A percentile compares a stretch with the other conserved stretches of the same genome.
Conservation (phyloP, 2,113 vertebrate genomes). For the Sinocyclocheilus anophthalmus region DNA sequence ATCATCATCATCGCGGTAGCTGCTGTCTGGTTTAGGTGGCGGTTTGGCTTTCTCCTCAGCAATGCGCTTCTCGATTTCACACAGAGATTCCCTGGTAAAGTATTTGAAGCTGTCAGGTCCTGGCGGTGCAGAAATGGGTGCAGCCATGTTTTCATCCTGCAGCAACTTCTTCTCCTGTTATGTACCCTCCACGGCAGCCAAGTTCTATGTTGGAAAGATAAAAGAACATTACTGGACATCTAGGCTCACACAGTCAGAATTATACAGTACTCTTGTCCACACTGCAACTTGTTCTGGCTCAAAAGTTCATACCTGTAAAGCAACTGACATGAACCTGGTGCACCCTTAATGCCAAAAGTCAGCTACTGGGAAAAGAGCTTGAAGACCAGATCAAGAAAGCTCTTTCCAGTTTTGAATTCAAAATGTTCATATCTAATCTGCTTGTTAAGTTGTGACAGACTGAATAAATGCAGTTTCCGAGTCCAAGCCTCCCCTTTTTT, state of each 20-base stretch:
- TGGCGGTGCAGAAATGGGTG: conserved; percentile 86
- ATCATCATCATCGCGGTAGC: conserved; percentile 87
- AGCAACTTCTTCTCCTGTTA: conserved; percentile 78
- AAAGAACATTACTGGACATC: not conserved
- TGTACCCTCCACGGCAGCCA: conserved; percentile 76
- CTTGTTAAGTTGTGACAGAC: too few species aligned
- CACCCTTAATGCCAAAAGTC: not conserved
- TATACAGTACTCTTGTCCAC: not conserved
- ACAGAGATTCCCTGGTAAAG: conserved; percentile 87
- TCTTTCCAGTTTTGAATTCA: not conserved
- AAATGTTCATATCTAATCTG: not conserved
- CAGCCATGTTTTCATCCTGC: conserved; percentile 96
- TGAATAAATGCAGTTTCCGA: too few species aligned
- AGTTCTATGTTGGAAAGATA: conserved; percentile 70
- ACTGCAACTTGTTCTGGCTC: not conserved
- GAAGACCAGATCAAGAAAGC: not conserved
- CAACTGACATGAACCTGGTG: not conserved
- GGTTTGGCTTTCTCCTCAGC: conserved; percentile 85
- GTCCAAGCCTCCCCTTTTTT: too few species aligned
- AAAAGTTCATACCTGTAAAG: not conserved
- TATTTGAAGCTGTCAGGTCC: conserved; percentile 88
- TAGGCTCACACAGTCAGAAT: not conserved
- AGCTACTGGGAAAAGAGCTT: not conserved
- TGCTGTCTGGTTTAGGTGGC: conserved; percentile 84
- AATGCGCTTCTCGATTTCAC: conserved; percentile 86